Evolutionary conservation across 2,113 vertebrate genomes (phyloP).

Genomic region (Lepus timidus): DNA sequence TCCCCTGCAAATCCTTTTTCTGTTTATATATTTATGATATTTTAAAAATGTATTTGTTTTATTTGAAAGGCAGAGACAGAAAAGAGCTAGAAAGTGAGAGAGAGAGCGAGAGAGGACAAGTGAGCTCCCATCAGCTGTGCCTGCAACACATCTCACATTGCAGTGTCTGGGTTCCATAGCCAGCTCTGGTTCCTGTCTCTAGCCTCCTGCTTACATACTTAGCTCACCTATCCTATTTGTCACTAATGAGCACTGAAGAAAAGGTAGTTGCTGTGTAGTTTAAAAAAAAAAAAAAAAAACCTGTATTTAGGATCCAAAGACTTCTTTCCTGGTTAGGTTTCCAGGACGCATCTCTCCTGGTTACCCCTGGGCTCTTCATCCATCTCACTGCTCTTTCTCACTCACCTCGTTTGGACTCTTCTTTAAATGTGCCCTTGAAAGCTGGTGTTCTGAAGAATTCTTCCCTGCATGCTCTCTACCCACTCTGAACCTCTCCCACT

Average conservation of each 20-base stretch:
- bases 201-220: background rate
- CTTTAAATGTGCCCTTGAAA: constrained; percentile 12
- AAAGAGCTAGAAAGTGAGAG: no score
- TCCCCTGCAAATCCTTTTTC: background rate
- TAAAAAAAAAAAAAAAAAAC: constrained; percentile 13
- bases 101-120: background rate
- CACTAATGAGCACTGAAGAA: background rate
- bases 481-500: background rate
- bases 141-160: no score
- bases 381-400: background rate
- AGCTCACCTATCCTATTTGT: background rate
- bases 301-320: constrained; percentile 1
- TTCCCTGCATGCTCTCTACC: background rate
- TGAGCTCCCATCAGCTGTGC: no score
- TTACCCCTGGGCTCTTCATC: background rate
- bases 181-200: no score
- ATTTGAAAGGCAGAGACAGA: no score
- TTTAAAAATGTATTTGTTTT: no score
- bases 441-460: constrained; percentile 24
- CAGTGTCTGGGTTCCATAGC: no score
- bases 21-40: no score
- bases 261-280: background rate
- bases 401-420: background rate
- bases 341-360: background rate
- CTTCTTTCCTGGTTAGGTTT: background rate